Percentiles rank a stretch among this genome's conserved stretches.
phyloP scores from a whole-genome alignment of 2,888 invertebrate genomes.

The Vanessa cardui region DNA sequence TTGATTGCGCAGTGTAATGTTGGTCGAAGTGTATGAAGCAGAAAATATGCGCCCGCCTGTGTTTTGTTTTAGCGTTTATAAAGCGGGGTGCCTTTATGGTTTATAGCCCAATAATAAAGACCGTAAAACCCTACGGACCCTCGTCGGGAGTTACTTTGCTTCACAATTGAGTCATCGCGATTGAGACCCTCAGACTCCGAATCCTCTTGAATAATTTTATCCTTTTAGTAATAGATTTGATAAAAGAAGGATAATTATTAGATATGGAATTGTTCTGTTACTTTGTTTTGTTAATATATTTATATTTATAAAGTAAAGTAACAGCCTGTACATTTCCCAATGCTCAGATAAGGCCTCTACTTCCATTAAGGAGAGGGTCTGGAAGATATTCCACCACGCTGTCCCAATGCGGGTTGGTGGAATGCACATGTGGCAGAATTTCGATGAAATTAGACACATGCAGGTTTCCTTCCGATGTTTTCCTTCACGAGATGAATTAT shows the following conservation, averaged over 20 bases:
- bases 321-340: no score
- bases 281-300: background rate
- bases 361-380: no score
- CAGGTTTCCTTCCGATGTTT: no score
- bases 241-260: slow-evolving; percentile 1
- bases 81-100: slow-evolving; percentile 71
- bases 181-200: slow-evolving; percentile 57
- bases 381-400: no score
- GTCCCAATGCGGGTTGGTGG: no score
- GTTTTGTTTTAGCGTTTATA: slow-evolving; percentile 73
- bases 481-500: no score
- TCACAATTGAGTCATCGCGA: slow-evolving; percentile 67
- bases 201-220: slow-evolving; percentile 59
- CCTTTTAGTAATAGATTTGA: slow-evolving; percentile 41
- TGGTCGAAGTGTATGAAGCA: slow-evolving; percentile 64
- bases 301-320: no score
- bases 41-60: slow-evolving; percentile 65
- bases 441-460: no score
- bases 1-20: slow-evolving; percentile 60
- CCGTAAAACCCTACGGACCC: slow-evolving; percentile 67
- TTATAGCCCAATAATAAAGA: slow-evolving; percentile 77
- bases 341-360: no score
- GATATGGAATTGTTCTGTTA: slow-evolving; percentile 4
- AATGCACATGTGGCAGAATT: no score
- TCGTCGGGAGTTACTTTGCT: slow-evolving; percentile 60